Conservation (phyloP, 1,140 invertebrate genomes). For the Bombus breviceps region DNA sequence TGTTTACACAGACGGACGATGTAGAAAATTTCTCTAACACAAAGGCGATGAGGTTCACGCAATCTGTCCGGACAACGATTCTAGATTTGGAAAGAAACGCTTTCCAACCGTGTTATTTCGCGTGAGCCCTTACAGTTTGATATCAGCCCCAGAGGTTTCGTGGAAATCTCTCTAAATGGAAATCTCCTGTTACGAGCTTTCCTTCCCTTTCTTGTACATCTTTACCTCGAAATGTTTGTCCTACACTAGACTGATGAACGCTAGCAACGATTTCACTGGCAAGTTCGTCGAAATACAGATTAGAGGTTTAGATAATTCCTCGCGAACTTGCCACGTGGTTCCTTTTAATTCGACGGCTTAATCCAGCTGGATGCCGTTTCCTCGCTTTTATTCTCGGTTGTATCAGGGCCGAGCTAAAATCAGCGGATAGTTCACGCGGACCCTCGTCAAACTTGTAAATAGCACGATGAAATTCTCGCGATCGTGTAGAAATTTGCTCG, state of each 20-base stretch:
- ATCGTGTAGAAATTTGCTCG: too few species aligned
- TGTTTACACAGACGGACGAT: too few species aligned
- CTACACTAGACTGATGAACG: constrained; percentile 55
- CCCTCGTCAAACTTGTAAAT: not conserved
- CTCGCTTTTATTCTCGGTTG: constrained; percentile 15
- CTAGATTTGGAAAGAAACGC: constrained; percentile 37
- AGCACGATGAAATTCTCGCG: too few species aligned
- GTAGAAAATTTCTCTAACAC: not conserved
- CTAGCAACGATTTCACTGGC: constrained; percentile 53
- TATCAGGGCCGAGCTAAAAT: too few species aligned
- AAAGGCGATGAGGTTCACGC: not conserved
- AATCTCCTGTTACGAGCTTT: constrained; percentile 74
- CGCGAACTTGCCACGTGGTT: constrained; percentile 54
- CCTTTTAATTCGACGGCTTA: constrained; percentile 56
- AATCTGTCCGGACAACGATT: constrained; percentile 17
- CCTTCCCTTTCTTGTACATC: constrained; percentile 55
- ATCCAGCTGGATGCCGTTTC: constrained; percentile 1
- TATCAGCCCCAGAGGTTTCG: constrained; percentile 49
- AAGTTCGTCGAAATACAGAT: constrained; percentile 39
- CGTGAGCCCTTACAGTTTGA: constrained; percentile 44
- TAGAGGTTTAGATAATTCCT: constrained; percentile 60
- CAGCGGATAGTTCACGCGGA: too few species aligned
- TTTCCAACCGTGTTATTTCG: constrained; percentile 32
- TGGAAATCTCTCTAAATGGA: constrained; percentile 75
- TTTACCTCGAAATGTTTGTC: constrained; percentile 41